Percentiles rank a stretch among this genome's conserved stretches.
These are phyloP conservation scores for Cyclina sinensis DNA, from an alignment of 1,140 invertebrate species.

Conservation along the genomic window DNA sequence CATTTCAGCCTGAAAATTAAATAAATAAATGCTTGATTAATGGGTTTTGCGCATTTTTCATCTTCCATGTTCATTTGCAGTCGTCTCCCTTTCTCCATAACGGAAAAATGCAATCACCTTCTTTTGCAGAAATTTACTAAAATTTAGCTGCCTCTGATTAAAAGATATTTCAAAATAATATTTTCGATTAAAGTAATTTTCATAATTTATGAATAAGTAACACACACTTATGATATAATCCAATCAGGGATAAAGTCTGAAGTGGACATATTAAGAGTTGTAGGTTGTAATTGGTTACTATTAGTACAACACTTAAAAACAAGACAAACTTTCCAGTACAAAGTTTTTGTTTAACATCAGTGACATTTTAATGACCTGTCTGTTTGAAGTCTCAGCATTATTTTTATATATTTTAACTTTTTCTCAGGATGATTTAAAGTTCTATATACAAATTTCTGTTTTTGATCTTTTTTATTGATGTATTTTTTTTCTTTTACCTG, in stretches of 20 bases:
- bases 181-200: constrained; percentile 34
- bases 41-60: neutral
- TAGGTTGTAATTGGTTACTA: neutral
- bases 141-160: neutral
- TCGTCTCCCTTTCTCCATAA: constrained; percentile 15
- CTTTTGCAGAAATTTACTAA: constrained; percentile 5
- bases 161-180: neutral
- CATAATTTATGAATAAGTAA: constrained; percentile 54
- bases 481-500: too few species aligned
- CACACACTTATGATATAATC: neutral
- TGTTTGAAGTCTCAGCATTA: too few species aligned
- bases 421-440: too few species aligned
- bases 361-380: too few species aligned
- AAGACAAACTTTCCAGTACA: neutral
- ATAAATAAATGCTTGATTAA: neutral
- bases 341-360: too few species aligned
- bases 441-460: too few species aligned
- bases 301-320: neutral
- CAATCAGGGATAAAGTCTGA: neutral
- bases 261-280: neutral
- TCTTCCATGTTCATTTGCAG: neutral
- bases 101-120: neutral
- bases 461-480: too few species aligned
- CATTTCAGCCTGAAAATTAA: neutral
- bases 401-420: too few species aligned